Base-by-base conservation (phyloP, 2,888 invertebrate genomes). In the Girardia tigrina region DNA sequence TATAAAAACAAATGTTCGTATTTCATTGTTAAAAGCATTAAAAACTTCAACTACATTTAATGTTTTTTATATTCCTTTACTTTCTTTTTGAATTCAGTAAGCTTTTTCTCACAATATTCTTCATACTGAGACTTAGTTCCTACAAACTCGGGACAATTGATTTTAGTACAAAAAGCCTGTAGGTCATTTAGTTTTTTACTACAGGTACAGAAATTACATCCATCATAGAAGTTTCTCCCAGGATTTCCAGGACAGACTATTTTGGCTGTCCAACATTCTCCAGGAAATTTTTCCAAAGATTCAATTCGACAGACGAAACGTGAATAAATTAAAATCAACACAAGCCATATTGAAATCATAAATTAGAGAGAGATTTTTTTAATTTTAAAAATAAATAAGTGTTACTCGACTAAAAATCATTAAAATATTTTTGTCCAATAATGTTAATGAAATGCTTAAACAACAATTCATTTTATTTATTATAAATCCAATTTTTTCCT, bases 161-260 rank as follows among this genome's bases (percentile, higher is more conserved):
- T 56, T 56, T 56, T 56, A 8, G 56, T 56, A 56, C 56, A 56
- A 56, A 56, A 56, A 4, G 56, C 56, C n/a, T 23, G n/a, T 6
- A n/a, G n/a, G 23, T 56, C 56, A 4, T 56, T 56, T 56, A 20
- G 6, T 16, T 56, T 56, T 56, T 4, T 56, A 56, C 56, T 56
- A n/a, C 56, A 56, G 4, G 56, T n/a, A 56, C 56, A 56, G n/a
- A 56, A 56, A n/a, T 56, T 56, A 56, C 56, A 56, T 56, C 56
- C 56, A 56, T 56, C 56, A n/a, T 56, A 56, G n/a, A 56, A 56
- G n/a, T 56, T 56, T n/a, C 23, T 56, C 4, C 56, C 56, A 2
- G 56, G 56, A n/a, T 56, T 56, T 56, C 56, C 56, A 20, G 56
- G 56, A 56, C 56, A 56, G 23, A 56, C 23, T 20, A 20, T 56